phyloP scores from a whole-genome alignment of 2,797 vertebrate species.

The Dendrocincla fuliginosa region DNA sequence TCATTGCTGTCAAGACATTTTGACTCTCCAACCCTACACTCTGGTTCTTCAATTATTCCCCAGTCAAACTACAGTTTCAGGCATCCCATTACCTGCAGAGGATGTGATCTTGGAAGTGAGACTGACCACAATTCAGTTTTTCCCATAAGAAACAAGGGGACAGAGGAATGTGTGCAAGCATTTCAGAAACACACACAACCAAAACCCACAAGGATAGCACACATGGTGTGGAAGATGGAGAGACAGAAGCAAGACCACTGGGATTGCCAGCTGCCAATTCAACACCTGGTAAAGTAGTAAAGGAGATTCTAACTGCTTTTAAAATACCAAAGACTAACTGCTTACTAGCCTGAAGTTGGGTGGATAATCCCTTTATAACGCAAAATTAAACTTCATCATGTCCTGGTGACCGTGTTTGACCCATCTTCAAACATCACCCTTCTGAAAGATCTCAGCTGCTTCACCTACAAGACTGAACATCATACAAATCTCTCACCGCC shows the following conservation, averaged over 20 bases:
- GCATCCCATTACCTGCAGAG: neutral
- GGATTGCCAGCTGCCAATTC: neutral
- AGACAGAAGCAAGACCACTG: neutral
- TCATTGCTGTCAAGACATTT: neutral
- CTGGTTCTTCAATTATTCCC: neutral
- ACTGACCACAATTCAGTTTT: neutral
- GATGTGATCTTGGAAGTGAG: accelerated
- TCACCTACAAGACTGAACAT: neutral
- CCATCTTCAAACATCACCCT: neutral
- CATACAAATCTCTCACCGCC: neutral
- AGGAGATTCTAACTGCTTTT: neutral
- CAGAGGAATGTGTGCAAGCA: neutral
- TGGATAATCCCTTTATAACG: neutral
- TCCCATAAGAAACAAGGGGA: neutral
- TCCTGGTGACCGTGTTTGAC: neutral
- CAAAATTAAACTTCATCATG: neutral
- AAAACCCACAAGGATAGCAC: neutral
- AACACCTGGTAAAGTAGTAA: neutral
- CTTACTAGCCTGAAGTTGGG: neutral
- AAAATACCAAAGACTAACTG: neutral
- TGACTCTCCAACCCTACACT: neutral
- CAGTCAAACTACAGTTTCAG: neutral
- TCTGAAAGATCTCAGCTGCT: neutral
- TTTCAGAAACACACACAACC: neutral
- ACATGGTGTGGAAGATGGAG: accelerated